Evolutionary conservation across 2,888 invertebrate genomes (phyloP).

Genomic region (Synergus itoensis): DNA sequence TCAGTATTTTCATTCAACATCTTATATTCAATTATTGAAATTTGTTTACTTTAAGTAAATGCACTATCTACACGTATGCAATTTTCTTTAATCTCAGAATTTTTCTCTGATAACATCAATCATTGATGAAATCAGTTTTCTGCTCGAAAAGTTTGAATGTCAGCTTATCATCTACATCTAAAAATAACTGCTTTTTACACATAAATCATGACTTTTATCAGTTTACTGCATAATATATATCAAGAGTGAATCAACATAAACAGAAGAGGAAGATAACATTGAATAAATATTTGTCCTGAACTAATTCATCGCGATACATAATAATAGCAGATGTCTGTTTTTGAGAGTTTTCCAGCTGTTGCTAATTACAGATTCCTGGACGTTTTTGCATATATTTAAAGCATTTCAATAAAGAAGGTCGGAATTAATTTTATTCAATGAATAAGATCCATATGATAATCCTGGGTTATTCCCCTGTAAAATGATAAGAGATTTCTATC

Average conservation of each 20-base stretch:
- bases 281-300: neutral
- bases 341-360: neutral
- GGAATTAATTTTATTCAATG: neutral
- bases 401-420: neutral
- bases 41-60: no score
- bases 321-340: neutral
- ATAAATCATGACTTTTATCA: slow-evolving; percentile 4
- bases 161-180: neutral
- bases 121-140: slow-evolving; percentile 6
- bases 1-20: no score
- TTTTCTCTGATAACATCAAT: neutral
- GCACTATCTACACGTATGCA: no score
- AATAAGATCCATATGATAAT: neutral
- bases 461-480: slow-evolving; percentile 1
- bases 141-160: neutral
- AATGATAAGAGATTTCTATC: slow-evolving; percentile 7
- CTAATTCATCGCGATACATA: neutral
- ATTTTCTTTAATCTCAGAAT: neutral
- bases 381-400: neutral
- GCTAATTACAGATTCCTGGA: neutral
- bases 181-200: slow-evolving; percentile 8
- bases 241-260: slow-evolving; percentile 23
- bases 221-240: neutral
- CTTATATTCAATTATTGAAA: no score
- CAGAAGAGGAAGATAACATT: neutral